These are phyloP conservation scores for Montipora sp. DNA, from an alignment of 64 coral and sea anemone genomes.

Conservation along the genomic window DNA sequence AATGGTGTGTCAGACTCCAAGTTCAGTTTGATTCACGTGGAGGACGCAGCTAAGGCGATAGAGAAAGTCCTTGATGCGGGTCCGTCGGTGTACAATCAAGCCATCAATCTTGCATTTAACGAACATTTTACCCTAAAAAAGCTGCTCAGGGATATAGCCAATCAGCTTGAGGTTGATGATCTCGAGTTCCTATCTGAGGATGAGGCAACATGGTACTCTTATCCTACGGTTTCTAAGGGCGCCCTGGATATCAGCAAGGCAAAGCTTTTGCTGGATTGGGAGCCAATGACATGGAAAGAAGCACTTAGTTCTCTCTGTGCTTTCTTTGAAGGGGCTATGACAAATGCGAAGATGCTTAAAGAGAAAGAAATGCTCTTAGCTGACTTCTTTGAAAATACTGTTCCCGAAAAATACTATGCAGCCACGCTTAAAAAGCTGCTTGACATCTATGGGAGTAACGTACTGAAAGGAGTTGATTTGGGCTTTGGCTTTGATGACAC, in stretches of 20 bases:
- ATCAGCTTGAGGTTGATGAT: conserved; percentile 51
- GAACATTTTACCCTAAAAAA: conserved; percentile 88
- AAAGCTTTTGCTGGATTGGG: conserved; percentile 77
- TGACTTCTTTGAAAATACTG: conserved; percentile 82
- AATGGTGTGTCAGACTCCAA: conserved; percentile 66
- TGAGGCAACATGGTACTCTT: conserved; percentile 87
- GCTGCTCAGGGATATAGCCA: conserved; percentile 78
- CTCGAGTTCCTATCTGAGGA: conserved; percentile 82
- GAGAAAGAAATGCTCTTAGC: conserved; percentile 93
- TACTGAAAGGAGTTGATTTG: conserved; percentile 84
- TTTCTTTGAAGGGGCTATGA: conserved; percentile 90
- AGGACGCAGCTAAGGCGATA: conserved; percentile 89
- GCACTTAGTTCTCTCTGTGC: conserved; percentile 52
- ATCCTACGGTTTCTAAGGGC: conserved; percentile 89
- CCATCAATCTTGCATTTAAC: conserved; percentile 91
- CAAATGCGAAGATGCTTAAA: conserved; percentile 61
- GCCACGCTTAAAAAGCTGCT: conserved; percentile 59
- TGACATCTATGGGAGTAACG: conserved; percentile 78
- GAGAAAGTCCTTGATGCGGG: conserved; percentile 69
- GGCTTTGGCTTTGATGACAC: conserved; percentile 77
- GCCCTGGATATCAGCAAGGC: conserved; percentile 82
- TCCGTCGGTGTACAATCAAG: conserved; percentile 73
- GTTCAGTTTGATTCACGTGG: conserved; percentile 92
- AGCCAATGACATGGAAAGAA: conserved; percentile 79
- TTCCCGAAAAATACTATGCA: conserved; percentile 81